A percentile compares a stretch with the other conserved stretches of the same genome.
Evolutionary conservation across 1,140 invertebrate species (phyloP).

Genomic region (Pogonomyrmex californicus): DNA sequence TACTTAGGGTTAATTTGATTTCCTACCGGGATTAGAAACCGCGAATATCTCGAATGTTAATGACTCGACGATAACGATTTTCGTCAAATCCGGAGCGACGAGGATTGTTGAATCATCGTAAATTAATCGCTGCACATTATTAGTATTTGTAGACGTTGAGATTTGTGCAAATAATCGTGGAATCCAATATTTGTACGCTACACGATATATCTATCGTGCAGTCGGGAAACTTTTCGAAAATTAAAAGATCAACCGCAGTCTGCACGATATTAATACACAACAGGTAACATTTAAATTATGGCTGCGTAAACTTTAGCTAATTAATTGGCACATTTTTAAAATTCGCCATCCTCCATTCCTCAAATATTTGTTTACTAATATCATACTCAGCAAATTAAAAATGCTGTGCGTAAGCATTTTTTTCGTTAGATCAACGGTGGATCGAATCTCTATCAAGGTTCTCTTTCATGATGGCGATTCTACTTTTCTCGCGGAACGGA

Average conservation of each 20-base stretch:
- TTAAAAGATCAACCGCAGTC: background rate
- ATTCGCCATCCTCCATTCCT: background rate
- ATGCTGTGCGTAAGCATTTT: no score
- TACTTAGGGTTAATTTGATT: slow-evolving; percentile 22
- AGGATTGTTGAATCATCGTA: slow-evolving; percentile 25
- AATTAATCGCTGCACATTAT: slow-evolving; percentile 28
- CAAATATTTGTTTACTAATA: background rate
- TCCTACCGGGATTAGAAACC: slow-evolving; percentile 28
- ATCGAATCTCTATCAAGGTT: background rate
- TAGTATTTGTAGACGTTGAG: slow-evolving; percentile 3
- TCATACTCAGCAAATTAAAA: background rate
- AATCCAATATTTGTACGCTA: slow-evolving; percentile 34
- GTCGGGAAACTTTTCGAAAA: slow-evolving; percentile 8
- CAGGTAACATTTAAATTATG: background rate
- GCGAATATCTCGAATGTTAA: slow-evolving; percentile 8
- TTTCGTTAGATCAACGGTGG: background rate
- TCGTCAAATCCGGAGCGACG: background rate
- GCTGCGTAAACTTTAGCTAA: background rate
- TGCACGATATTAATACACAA: background rate
- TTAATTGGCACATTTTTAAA: background rate
- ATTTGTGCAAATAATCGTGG: background rate
- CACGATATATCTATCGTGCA: background rate
- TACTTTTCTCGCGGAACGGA: background rate
- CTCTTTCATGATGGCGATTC: background rate
- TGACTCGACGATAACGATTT: background rate